These are phyloP conservation scores for Phocoena phocoena DNA, from an alignment of 2,113 vertebrate species.

Conservation along the genomic window DNA sequence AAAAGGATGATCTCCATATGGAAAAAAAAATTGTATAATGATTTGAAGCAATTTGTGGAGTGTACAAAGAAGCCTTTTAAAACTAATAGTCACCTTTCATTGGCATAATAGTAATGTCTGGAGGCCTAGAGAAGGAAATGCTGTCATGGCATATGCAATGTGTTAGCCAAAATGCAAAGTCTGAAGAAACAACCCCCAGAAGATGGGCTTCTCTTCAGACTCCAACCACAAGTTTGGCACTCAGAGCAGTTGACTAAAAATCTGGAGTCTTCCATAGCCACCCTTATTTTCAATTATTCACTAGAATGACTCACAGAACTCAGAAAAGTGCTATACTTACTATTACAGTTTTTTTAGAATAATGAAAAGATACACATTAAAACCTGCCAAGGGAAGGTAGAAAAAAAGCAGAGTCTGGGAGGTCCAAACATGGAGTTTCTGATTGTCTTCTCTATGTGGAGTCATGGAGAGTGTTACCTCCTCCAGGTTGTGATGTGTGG, in stretches of 20 bases:
- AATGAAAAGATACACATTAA: background rate
- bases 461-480: background rate
- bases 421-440: background rate
- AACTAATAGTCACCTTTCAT: background rate
- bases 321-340: too few species aligned
- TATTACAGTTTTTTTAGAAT: background rate
- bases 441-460: background rate
- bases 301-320: background rate
- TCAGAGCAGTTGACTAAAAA: background rate
- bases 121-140: background rate
- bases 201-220: background rate
- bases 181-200: background rate
- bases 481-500: too few species aligned
- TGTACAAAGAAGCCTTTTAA: background rate
- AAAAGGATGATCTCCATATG: background rate
- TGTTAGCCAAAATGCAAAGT: background rate
- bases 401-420: background rate
- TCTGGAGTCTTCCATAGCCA: fast-evolving
- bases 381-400: background rate
- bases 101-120: background rate
- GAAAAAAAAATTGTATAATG: background rate
- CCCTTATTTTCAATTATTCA: background rate
- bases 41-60: background rate
- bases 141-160: background rate
- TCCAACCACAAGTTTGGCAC: background rate